Conservation (phyloP, 1,140 invertebrate genomes). For the Pogonomyrmex barbatus region DNA sequence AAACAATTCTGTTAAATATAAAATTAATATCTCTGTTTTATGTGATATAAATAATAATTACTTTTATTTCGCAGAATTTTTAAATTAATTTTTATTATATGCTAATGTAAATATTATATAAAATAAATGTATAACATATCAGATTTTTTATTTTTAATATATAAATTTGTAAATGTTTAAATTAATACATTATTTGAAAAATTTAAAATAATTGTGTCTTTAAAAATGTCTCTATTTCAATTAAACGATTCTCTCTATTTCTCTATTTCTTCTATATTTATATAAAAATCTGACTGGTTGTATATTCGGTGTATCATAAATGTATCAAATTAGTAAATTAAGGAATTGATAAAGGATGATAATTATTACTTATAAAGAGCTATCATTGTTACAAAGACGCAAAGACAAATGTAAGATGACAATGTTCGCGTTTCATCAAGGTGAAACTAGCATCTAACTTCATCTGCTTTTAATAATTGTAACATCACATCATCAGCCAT, state of each 20-base stretch:
- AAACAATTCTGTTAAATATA: too few species aligned
- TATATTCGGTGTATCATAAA: not conserved
- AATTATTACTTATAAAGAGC: conserved; percentile 50
- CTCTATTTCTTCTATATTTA: not conserved
- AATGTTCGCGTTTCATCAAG: conserved; percentile 20
- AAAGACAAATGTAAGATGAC: conserved; percentile 44
- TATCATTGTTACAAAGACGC: conserved; percentile 29
- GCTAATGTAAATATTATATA: too few species aligned
- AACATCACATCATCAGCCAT: conserved; percentile 9
- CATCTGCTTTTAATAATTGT: conserved; percentile 52
- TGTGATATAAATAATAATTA: too few species aligned
- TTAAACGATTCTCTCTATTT: too few species aligned
- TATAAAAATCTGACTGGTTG: not conserved
- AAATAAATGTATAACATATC: too few species aligned
- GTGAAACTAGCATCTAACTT: conserved; percentile 6
- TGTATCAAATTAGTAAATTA: not conserved
- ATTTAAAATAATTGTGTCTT: not conserved
- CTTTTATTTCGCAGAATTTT: too few species aligned
- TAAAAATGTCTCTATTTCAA: not conserved
- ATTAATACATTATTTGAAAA: too few species aligned
- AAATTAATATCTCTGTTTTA: too few species aligned
- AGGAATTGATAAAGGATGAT: conserved; percentile 51
- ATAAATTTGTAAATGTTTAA: too few species aligned
- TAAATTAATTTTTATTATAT: too few species aligned
- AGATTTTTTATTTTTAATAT: too few species aligned